These are phyloP conservation scores for Lophius americanus DNA, from an alignment of 2,797 vertebrate genomes.

Conservation along the genomic window DNA sequence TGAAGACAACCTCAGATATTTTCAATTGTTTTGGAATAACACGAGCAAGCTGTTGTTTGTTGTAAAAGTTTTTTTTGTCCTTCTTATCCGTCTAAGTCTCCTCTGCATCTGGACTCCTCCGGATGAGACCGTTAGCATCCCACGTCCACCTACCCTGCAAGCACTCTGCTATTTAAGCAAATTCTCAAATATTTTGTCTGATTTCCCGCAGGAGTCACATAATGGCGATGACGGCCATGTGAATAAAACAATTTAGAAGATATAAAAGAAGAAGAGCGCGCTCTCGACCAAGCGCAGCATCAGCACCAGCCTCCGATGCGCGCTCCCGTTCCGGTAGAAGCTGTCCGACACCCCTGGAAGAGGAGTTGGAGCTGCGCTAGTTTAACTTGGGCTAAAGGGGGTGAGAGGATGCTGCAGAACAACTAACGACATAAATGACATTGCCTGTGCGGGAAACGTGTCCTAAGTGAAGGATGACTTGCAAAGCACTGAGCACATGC, in stretches of 20 bases:
- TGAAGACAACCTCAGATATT: slow-evolving; percentile 2
- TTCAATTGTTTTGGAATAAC: slow-evolving; percentile 9
- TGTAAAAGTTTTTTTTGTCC: slow-evolving; percentile 47
- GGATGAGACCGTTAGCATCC: slow-evolving; percentile 19
- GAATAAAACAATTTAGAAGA: slow-evolving; percentile 51
- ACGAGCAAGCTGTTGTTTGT: slow-evolving; percentile 11
- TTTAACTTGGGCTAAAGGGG: slow-evolving; percentile 78
- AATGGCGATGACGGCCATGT: slow-evolving; percentile 22
- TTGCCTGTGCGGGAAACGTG: slow-evolving; percentile 59
- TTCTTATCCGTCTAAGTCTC: slow-evolving; percentile 11
- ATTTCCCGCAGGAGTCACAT: background rate
- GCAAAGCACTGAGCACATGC: slow-evolving; percentile 80
- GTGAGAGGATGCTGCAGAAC: slow-evolving; percentile 74
- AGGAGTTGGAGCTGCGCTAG: slow-evolving; percentile 81
- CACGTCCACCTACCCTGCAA: slow-evolving; percentile 1
- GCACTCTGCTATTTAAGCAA: slow-evolving; percentile 6
- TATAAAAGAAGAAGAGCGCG: slow-evolving; percentile 73
- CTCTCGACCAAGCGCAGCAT: slow-evolving; percentile 78
- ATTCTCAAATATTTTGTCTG: slow-evolving; percentile 4
- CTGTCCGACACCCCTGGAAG: slow-evolving; percentile 78
- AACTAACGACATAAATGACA: slow-evolving; percentile 63
- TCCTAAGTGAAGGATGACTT: slow-evolving; percentile 80
- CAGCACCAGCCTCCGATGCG: slow-evolving; percentile 76
- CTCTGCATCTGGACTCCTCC: slow-evolving; percentile 36
- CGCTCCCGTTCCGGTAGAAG: slow-evolving; percentile 77